These are phyloP conservation scores for Brenthis daphne DNA, from an alignment of 2,888 invertebrate genomes.

Conservation along the genomic window DNA sequence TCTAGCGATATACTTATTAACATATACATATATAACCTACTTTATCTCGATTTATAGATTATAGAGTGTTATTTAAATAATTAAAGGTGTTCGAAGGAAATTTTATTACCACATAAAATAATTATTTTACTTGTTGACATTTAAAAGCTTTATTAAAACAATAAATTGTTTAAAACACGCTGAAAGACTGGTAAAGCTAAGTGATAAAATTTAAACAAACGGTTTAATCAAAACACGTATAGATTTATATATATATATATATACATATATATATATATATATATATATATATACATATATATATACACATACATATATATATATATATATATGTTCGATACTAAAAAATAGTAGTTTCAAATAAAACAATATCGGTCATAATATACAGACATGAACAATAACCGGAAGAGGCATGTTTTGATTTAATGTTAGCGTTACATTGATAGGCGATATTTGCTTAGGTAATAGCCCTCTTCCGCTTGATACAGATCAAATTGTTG, in stretches of 20 bases:
- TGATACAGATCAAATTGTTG: constrained; percentile 53
- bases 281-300: too few relatives aligned
- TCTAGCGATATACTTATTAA: not conserved
- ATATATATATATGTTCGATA: not conserved
- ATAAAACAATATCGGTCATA: constrained; percentile 54
- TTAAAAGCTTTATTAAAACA: too few relatives aligned
- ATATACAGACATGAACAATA: constrained; percentile 54
- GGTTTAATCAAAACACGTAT: too few relatives aligned
- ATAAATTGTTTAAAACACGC: too few relatives aligned
- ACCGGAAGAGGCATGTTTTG: constrained; percentile 65
- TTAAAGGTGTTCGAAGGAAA: too few relatives aligned
- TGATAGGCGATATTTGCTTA: constrained; percentile 55
- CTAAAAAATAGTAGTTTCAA: constrained; percentile 8
- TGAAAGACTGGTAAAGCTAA: too few relatives aligned
- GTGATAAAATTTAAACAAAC: too few relatives aligned
- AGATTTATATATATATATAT: not conserved
- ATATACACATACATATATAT: too few relatives aligned
- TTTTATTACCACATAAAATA: too few relatives aligned
- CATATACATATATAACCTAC: not conserved
- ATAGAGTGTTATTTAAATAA: too few relatives aligned
- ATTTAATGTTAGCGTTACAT: constrained; percentile 60
- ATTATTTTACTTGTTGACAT: too few relatives aligned
- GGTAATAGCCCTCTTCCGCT: constrained; percentile 58
- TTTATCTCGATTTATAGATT: not conserved
- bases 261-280: not conserved